Evolutionary conservation across 2,888 invertebrate genomes (phyloP).

Genomic region (Camponotus fellah): DNA sequence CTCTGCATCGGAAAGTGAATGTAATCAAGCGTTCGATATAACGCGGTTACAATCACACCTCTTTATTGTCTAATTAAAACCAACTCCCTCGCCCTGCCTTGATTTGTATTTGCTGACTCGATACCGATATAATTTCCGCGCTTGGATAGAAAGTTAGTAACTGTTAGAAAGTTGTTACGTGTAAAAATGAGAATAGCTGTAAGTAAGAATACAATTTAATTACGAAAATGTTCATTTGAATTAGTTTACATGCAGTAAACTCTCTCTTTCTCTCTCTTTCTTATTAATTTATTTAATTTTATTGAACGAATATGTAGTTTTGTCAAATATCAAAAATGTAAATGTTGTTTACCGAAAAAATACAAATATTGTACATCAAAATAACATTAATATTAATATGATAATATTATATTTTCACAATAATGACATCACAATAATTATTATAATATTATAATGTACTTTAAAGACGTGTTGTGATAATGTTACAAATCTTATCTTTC

Average conservation of each 20-base stretch:
- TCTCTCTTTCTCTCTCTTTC: not conserved
- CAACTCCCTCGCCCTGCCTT: conserved; percentile 60
- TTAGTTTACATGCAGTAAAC: not conserved
- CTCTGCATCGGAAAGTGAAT: conserved; percentile 71
- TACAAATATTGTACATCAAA: not conserved
- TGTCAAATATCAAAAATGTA: not conserved
- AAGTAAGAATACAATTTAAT: conserved; percentile 11
- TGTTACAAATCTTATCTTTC: not conserved
- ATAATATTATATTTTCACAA: conserved; percentile 6
- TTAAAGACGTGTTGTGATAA: not conserved
- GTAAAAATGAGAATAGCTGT: conserved; percentile 1
- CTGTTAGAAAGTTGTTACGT: not conserved
- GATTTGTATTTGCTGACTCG: conserved; percentile 62
- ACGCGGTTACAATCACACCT: conserved; percentile 72
- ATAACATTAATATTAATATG: not conserved
- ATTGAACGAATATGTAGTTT: not conserved
- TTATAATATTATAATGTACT: not conserved
- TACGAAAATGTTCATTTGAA: not conserved
- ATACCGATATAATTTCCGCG: conserved; percentile 32
- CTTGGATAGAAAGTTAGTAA: conserved; percentile 22
- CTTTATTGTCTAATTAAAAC: conserved; percentile 78
- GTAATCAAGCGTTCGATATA: conserved; percentile 75
- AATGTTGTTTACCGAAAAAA: not conserved
- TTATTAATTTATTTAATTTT: conserved; percentile 5
- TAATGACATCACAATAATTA: not conserved